phyloP scores from a whole-genome alignment of 2,113 vertebrate genomes.

The Seriola aureovittata region DNA sequence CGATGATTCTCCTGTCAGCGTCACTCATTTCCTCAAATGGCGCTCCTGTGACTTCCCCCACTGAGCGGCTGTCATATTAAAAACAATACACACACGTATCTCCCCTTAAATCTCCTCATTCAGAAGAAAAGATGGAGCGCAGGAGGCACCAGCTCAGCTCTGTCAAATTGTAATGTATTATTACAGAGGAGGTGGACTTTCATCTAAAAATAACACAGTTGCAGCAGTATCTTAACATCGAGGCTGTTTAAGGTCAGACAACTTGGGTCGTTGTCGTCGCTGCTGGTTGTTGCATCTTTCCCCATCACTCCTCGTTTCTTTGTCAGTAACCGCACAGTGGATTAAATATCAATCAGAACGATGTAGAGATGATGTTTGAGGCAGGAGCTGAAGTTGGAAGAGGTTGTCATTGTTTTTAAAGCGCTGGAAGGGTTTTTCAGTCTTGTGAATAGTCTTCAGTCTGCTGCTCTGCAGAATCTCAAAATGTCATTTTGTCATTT shows the following conservation, averaged over 20 bases:
- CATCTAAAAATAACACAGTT: slow-evolving; percentile 64
- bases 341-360: too few relatives aligned
- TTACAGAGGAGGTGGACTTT: slow-evolving; percentile 66
- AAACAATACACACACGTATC: slow-evolving; percentile 8
- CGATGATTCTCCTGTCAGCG: not conserved
- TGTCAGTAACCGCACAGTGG: not conserved
- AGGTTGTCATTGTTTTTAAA: too few relatives aligned
- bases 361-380: not conserved
- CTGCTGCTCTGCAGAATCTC: not conserved
- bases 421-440: too few relatives aligned
- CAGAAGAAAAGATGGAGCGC: slow-evolving; percentile 31
- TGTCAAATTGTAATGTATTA: slow-evolving; percentile 62
- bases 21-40: slow-evolving; percentile 10
- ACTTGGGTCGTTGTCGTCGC: not conserved
- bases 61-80: slow-evolving; percentile 2
- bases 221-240: slow-evolving; percentile 36
- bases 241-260: slow-evolving; percentile 42
- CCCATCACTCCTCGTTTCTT: not conserved
- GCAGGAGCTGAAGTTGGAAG: not conserved
- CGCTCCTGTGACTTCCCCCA: not conserved
- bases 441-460: too few relatives aligned
- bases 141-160: not conserved
- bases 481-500: too few relatives aligned
- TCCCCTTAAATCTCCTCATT: slow-evolving; percentile 1
- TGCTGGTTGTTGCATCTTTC: not conserved